These are phyloP conservation scores for Cynodonichthys magdalenae DNA, from an alignment of 2,797 vertebrate species.

Conservation along the genomic window DNA sequence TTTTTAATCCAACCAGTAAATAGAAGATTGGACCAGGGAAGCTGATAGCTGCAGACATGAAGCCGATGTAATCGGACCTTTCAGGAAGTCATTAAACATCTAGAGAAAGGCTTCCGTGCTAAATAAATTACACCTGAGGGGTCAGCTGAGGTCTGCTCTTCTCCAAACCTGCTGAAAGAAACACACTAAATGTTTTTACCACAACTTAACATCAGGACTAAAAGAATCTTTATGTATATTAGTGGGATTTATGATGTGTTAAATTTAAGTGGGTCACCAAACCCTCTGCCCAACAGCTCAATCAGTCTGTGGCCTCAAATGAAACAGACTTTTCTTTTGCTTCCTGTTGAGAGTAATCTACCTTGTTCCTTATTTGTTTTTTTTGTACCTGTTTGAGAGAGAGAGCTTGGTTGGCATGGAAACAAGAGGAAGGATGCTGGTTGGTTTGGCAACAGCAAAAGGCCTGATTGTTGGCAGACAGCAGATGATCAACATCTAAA, in stretches of 20 bases:
- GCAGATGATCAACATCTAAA: slow-evolving; percentile 7
- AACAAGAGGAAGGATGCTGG: slow-evolving; percentile 35
- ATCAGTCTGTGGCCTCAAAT: neutral
- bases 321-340: neutral
- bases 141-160: neutral
- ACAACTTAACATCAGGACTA: neutral
- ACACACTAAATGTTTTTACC: neutral
- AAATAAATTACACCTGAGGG: neutral
- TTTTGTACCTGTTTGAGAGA: slow-evolving; percentile 26
- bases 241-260: neutral
- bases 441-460: slow-evolving; percentile 27
- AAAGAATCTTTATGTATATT: neutral
- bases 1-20: slow-evolving; percentile 2
- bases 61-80: neutral
- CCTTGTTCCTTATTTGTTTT: slow-evolving; percentile 13
- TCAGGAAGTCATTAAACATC: neutral
- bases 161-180: neutral
- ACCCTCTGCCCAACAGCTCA: neutral
- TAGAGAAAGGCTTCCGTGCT: neutral
- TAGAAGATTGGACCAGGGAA: neutral
- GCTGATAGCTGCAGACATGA: neutral
- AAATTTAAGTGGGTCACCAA: neutral
- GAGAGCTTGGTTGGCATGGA: slow-evolving; percentile 49
- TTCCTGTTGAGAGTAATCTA: neutral
- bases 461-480: slow-evolving; percentile 5